Evolutionary conservation across 92 coral and sea anemone species (phyloP).

Genomic region (Micromussa lordhowensis): DNA sequence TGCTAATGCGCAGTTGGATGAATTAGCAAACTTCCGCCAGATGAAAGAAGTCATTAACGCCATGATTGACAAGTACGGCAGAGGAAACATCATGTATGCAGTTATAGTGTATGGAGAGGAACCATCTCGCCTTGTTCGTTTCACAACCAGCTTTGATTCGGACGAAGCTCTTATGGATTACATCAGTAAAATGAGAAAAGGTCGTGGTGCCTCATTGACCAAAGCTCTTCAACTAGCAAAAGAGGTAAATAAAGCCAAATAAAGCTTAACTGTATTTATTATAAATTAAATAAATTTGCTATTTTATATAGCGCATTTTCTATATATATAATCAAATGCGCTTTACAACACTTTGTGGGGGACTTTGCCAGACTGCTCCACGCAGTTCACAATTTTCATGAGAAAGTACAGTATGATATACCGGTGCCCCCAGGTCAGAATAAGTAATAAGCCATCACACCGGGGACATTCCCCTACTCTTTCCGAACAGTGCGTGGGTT

Average conservation of each 20-base stretch:
- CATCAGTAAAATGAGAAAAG: constrained; percentile 10
- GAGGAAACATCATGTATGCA: constrained; percentile 66
- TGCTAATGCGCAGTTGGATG: constrained; percentile 60
- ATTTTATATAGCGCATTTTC: too few species aligned
- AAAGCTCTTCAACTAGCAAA: constrained; percentile 71
- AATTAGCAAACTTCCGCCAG: constrained; percentile 60
- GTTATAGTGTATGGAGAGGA: constrained; percentile 75
- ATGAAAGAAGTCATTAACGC: constrained; percentile 79
- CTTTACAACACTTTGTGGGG: too few species aligned
- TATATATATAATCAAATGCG: too few species aligned
- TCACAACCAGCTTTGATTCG: constrained; percentile 48
- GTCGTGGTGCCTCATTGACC: constrained; percentile 70
- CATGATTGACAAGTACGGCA: constrained; percentile 79
- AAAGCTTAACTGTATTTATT: too few species aligned
- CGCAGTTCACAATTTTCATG: too few species aligned
- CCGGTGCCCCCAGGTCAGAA: too few species aligned
- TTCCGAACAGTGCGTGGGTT: too few species aligned
- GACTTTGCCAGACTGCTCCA: too few species aligned
- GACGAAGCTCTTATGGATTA: constrained; percentile 58
- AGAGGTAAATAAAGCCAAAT: constrained; percentile 56
- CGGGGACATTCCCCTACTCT: too few species aligned
- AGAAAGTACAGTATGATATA: too few species aligned
- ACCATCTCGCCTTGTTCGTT: constrained; percentile 53
- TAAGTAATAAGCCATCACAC: too few species aligned
- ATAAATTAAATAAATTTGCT: too few species aligned